Evolutionary conservation across 2,113 vertebrate genomes (phyloP).

Genomic region (Oplegnathus fasciatus): DNA sequence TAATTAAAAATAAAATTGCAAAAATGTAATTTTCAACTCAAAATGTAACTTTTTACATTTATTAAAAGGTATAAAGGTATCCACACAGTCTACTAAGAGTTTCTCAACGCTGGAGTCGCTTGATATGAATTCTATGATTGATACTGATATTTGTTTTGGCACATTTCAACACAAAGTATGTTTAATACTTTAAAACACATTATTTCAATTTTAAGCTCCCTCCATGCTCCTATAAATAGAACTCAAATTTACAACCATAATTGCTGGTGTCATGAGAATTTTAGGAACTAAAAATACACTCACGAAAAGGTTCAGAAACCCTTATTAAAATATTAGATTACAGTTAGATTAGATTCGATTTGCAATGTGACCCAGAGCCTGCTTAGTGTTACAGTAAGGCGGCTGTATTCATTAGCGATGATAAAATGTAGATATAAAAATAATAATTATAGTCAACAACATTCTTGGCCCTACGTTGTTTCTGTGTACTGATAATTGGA

Average conservation of each 20-base stretch:
- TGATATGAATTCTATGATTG: not conserved
- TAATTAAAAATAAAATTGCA: too few relatives aligned
- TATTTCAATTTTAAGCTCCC: not conserved
- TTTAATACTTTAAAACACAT: not conserved
- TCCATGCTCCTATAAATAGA: not conserved
- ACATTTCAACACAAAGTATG: not conserved
- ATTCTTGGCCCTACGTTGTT: not conserved
- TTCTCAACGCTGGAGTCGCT: not conserved
- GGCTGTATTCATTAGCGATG: not conserved
- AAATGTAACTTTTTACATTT: too few relatives aligned
- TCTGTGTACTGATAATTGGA: slow-evolving; percentile 51
- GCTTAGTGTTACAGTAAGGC: not conserved
- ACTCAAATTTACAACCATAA: not conserved
- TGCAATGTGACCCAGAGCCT: slow-evolving; percentile 18
- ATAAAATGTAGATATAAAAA: slow-evolving; percentile 32
- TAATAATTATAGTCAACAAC: slow-evolving; percentile 4
- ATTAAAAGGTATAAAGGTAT: too few relatives aligned
- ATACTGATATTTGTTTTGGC: not conserved
- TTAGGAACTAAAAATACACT: not conserved
- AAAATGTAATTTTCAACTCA: too few relatives aligned
- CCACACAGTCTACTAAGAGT: not conserved
- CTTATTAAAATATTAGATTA: slow-evolving; percentile 25
- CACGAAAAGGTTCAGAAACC: not conserved
- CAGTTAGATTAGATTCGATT: slow-evolving; percentile 22
- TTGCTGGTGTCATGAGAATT: slow-evolving; percentile 18